Evolutionary conservation across 2,888 invertebrate genomes (phyloP), one percentile per base, ranked within the genome.

Genomic region (Sturmia bella): DNA sequence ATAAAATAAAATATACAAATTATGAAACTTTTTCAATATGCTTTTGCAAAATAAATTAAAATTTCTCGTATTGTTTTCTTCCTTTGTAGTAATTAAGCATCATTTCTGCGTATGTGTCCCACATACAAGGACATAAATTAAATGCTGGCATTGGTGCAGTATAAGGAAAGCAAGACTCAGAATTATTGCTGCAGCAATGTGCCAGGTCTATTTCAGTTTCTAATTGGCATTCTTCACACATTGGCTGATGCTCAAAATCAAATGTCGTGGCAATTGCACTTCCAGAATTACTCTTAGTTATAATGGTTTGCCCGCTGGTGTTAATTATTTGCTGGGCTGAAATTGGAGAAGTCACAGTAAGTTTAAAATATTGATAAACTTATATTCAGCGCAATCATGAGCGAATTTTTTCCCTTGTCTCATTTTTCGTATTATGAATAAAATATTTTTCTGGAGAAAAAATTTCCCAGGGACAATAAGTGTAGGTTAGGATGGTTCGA

Each of bases 121-220:
- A 80, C 88, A 88, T 88, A 68, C 88, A 88, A 12, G 85, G 86
- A 61, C 88, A 88, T 17, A 84, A 85, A 3, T 52, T 75, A 41
- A 85, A 87, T 0, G 70, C 32, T 1, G 86, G 85, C n/a, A 81
- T 7, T 9, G 41, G 13, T 19, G 32, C 52, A 4, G 17, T 24
- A 63, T 52, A 32, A 5, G 57, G 12, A 75, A 37, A n/a, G n/a
- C n/a, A 13, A 19, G 27, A 3, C 19, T 24, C 13, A 37, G 19
- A 37, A 37, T 32, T 4, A 6, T 32, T 11, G n/a, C 15, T 11
- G n/a, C 2, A 3, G 19, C 19, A 37, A n/a, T 61, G n/a, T 15
- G 19, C 43, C 12, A 24, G 5, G 1, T n/a, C 3, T 13, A 17
- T 21, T 11, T 24, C 17, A 11, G 45, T 15, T 15, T 54, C 45